Evolutionary conservation across 2,888 invertebrate species (phyloP), one percentile per base, ranked within the genome.

Genomic region (Rhopalosiphum nymphaeae): DNA sequence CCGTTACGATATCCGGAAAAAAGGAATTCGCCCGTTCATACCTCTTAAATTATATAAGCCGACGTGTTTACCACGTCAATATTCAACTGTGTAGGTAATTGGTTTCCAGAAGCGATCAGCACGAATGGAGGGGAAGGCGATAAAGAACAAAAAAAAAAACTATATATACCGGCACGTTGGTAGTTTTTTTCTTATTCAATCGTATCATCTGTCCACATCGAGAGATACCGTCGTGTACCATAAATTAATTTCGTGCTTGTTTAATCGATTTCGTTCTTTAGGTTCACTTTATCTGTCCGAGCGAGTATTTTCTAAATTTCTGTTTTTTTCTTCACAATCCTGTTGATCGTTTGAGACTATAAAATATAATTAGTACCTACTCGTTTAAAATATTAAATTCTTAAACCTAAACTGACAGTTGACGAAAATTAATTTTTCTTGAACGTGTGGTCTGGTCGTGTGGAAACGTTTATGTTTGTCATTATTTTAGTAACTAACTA

Each of bases 11-110:
- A 89, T 89, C 89, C 57, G 16, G 42, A 89, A 89, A 88, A 56
- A 88, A 44, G 26, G 26, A 56, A 88, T 53, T 56, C 88, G 11
- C 88, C 53, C 53, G 36, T 88, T 78, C 53, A 56, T 42, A 36
- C 56, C 56, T 56, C 56, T 88, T 88, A 88, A 88, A 88, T 91
- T 91, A n/a, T 91, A 91, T 49, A 56, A 91, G 29, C 53, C 56
- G 88, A 89, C 42, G 88, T 88, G 87, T 89, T 89, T 89, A 56
- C 36, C 36, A 56, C 88, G 56, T 53, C 88, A 25, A 89, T 89
- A 89, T 89, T 53, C 87, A 49, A 88, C 87, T 49, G 49, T 36
- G n/a, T 26, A n/a, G 87, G 49, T 88, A 88, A 88, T 88, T 91
- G 53, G 67, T 84, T 91, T 78, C 78, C 78, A 78, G 36, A 78